These are phyloP conservation scores for Rhineura floridana DNA, from an alignment of 2,113 vertebrate species.

Conservation along the genomic window DNA sequence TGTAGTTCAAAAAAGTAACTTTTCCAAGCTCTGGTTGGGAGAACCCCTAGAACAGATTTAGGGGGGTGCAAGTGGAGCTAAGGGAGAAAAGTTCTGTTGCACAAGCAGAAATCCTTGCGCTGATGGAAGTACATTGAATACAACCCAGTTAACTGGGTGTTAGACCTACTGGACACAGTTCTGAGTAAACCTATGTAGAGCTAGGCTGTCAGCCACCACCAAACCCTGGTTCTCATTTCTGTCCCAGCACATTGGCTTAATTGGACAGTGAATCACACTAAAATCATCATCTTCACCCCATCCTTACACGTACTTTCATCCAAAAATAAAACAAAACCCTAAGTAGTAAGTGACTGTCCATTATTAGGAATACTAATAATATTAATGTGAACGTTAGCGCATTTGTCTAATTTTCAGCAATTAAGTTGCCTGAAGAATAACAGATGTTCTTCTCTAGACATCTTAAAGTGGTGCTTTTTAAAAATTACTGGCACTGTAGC, in stretches of 20 bases:
- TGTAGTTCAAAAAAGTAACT: too few relatives aligned
- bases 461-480: slow-evolving; percentile 67
- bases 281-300: background rate
- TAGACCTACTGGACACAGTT: too few relatives aligned
- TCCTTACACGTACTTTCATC: background rate
- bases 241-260: background rate
- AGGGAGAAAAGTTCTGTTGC: too few relatives aligned
- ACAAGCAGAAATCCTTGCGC: too few relatives aligned
- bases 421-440: slow-evolving; percentile 68
- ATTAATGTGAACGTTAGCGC: background rate
- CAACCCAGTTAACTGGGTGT: too few relatives aligned
- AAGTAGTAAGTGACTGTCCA: background rate
- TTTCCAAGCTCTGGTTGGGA: too few relatives aligned
- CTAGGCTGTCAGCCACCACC: background rate
- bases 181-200: background rate
- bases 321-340: background rate
- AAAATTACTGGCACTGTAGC: slow-evolving; percentile 74
- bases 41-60: too few relatives aligned
- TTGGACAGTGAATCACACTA: background rate
- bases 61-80: too few relatives aligned
- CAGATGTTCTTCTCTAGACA: slow-evolving; percentile 58
- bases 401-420: slow-evolving; percentile 66
- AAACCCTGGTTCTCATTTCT: background rate
- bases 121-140: too few relatives aligned
- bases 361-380: background rate